Base-by-base conservation (phyloP, 2,888 invertebrate species). In the Girardia tigrina region DNA sequence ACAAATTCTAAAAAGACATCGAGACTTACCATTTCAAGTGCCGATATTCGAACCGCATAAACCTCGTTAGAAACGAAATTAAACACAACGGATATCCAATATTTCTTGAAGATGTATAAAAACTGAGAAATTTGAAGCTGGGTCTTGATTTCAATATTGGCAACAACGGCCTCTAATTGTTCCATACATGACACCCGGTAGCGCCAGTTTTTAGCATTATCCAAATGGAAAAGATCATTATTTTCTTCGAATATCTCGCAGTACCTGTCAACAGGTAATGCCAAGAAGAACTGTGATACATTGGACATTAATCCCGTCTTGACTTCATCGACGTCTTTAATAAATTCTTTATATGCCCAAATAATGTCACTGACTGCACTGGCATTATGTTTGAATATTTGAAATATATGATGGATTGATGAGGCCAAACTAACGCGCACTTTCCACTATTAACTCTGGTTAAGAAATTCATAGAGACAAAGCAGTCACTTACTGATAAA, bases 311-410 rank as follows among this genome's bases (percentile, higher is more conserved):
- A 28, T n/a, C 71, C 71, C 2, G 28, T 23, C 20, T 71, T 71
- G 16, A 71, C 71, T n/a, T 71, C 71, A 28, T 71, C 71, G 14
- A 71, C 71, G 27, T 71, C 71, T n/a, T 29, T 27, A 23, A 71
- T 29, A 23, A 71, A 28, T 28, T 71, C 71, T 12, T 20, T 28
- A 23, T 28, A 71, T 27, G 28, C 28, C 28, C 28, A 28, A 27
- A 71, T 71, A n/a, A 71, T 71, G 28, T 71, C 71, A 56, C 23
- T 56, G 4, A 71, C 28, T n/a, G 28, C 28, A 28, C 28, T 23
- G 4, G 4, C 8, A n/a, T 71, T 20, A 20, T 6, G n/a, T 12
- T 29, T 4, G 71, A 71, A 28, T 6, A 71, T 71, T 23, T 28
- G 71, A 20, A 71, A 27, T 28, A 71, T 27, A n/a, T 71, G 28